phyloP scores from a whole-genome alignment of 2,797 vertebrate species.

The Myotis findleyi region DNA sequence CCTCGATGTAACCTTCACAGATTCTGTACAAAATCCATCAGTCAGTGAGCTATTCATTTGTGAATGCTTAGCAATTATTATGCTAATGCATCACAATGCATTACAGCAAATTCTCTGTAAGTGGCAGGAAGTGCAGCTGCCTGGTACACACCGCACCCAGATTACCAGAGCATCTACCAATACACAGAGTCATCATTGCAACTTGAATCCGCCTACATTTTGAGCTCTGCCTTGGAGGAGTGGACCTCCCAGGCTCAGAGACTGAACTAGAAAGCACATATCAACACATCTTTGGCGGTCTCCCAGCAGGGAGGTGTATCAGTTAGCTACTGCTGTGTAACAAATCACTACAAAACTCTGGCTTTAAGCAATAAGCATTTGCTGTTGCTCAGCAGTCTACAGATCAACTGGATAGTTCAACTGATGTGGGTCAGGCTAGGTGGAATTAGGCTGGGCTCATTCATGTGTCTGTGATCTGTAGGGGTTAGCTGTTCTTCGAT shows the following conservation, averaged over 20 bases:
- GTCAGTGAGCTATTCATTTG: constrained; percentile 93
- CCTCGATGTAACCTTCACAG: constrained; percentile 91
- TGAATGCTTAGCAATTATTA: constrained; percentile 93
- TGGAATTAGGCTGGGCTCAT: neutral
- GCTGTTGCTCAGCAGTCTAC: neutral
- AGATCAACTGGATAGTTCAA: neutral
- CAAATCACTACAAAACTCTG: constrained; percentile 11
- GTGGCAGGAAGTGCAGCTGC: constrained; percentile 88
- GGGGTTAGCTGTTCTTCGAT: neutral
- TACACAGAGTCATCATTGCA: constrained; percentile 83
- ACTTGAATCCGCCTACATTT: constrained; percentile 83
- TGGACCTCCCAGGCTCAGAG: constrained; percentile 34
- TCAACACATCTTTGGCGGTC: constrained; percentile 44
- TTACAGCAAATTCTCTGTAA: constrained; percentile 91
- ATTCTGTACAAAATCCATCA: constrained; percentile 92
- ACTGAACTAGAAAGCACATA: neutral
- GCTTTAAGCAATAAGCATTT: neutral
- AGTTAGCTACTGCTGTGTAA: constrained; percentile 58
- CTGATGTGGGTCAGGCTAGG: neutral
- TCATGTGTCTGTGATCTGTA: neutral
- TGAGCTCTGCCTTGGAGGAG: constrained; percentile 80
- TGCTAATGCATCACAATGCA: constrained; percentile 92
- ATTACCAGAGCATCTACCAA: constrained; percentile 87
- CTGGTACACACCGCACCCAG: constrained; percentile 83
- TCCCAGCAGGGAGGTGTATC: constrained; percentile 34